These are phyloP conservation scores for Philhelius pedissequus DNA, from an alignment of 2,888 invertebrate genomes.

Conservation along the genomic window DNA sequence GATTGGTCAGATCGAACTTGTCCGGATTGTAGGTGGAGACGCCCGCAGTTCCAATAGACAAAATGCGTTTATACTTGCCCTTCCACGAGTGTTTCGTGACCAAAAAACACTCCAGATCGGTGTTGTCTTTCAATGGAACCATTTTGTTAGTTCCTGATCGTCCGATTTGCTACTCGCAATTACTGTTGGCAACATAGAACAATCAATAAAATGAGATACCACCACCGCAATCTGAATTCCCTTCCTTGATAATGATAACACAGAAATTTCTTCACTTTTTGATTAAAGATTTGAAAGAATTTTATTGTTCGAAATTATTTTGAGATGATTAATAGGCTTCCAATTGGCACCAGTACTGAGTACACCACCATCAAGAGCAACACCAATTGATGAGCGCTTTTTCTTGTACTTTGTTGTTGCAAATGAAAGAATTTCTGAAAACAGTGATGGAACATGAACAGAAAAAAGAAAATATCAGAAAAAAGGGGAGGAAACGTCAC, in stretches of 20 bases:
- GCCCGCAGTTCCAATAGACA: conserved; percentile 96
- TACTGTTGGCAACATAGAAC: conserved; percentile 63
- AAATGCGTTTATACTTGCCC: conserved; percentile 98
- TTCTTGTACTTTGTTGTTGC: conserved; percentile 44
- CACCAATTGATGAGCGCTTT: conserved; percentile 43
- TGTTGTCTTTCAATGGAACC: conserved; percentile 86
- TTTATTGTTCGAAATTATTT: conserved; percentile 29
- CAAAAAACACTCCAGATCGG: conserved; percentile 97
- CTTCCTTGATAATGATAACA: background rate
- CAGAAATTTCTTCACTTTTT: conserved; percentile 12
- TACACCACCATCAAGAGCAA: no score
- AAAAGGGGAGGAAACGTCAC: conserved; percentile 68
- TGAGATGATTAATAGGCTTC: conserved; percentile 52
- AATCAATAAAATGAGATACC: conserved; percentile 22
- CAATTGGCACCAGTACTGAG: conserved; percentile 56
- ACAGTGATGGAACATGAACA: background rate
- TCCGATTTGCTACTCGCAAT: conserved; percentile 10
- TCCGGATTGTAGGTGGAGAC: conserved; percentile 98
- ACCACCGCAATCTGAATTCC: background rate
- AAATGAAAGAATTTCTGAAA: conserved; percentile 35
- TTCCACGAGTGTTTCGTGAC: conserved; percentile 99
- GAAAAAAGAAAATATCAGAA: conserved; percentile 49
- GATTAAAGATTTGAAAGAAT: conserved; percentile 27
- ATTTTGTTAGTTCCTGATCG: conserved; percentile 69
- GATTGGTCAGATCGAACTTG: conserved; percentile 94